Base-by-base conservation (phyloP, 2,113 vertebrate genomes). In the Cercopithecus mona region DNA sequence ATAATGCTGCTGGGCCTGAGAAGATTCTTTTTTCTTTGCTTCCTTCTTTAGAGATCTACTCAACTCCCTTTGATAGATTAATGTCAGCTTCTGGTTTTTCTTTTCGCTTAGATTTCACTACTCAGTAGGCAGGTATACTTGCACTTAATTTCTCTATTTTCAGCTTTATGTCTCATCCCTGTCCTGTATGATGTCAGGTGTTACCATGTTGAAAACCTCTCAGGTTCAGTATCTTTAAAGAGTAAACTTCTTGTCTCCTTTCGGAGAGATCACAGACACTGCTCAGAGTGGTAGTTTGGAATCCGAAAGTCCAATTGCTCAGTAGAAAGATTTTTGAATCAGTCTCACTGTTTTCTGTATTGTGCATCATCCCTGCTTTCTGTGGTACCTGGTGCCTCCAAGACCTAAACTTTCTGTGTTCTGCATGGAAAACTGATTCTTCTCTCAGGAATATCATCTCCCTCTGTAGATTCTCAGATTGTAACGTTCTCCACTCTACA, bases 41-140 rank as follows among this genome's bases (percentile, higher is more conserved):
- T 97, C 30, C 45, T 88, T 90, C 43, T 30, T 94, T 70, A 80
- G n/a, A 80, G n/a, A 50, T 57, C 27, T 76, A 75, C 25, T 96
- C 83, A 89, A 25, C 25, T 16, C 61, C 40, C 16, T 40, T 78
- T 72, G n/a, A 55, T 27, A 14, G 7, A 75, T 92, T 93, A 82
- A 95, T 89, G 14, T 82, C 52, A 96, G 9, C 18, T 79, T 96
- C 43, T 10, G 16, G 59, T 84, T 90, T 75, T 52, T 30, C 61
- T 64, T 64, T 97, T 45, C 64, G 38, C 32, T 91, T 18, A 59
- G 9, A 88, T 59, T 82, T 97, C 22, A 50, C 27, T 70, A 61
- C 85, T 96, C 27, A 88, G 8, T 87, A 94, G 11, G 30, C 20
- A 88, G 40, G 13, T 81, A 79, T 13, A 93, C 5, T 97, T 90